phyloP scores from a whole-genome alignment of 2,888 invertebrate species.

The Blastobasis adustella region DNA sequence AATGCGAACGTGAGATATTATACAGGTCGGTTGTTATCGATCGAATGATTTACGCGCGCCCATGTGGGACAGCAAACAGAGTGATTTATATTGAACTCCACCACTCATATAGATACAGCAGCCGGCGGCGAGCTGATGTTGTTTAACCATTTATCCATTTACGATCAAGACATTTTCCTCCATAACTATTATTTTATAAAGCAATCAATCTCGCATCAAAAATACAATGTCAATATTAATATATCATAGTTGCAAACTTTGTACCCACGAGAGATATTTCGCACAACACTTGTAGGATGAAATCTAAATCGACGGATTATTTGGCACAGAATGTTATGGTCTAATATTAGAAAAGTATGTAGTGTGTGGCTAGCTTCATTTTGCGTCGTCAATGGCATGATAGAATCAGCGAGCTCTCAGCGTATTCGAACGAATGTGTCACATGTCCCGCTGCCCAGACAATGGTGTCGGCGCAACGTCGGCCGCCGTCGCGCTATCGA shows the following conservation, averaged over 20 bases:
- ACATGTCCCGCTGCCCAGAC: conserved; percentile 23
- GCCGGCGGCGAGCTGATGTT: conserved; percentile 21
- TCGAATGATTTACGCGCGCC: conserved; percentile 37
- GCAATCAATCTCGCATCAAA: conserved; percentile 3
- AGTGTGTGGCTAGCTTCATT: conserved; percentile 25
- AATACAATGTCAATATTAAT: background rate
- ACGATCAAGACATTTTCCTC: conserved; percentile 9
- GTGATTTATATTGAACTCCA: conserved; percentile 40
- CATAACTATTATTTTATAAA: conserved; percentile 4
- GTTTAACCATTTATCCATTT: conserved; percentile 19
- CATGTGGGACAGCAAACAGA: conserved; percentile 35
- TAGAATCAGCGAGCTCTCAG: conserved; percentile 33
- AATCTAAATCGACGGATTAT: conserved; percentile 31
- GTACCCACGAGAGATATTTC: background rate
- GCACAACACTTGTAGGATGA: conserved; percentile 6
- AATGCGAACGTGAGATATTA: conserved; percentile 1
- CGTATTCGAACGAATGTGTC: conserved; percentile 27
- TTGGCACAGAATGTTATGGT: conserved; percentile 41
- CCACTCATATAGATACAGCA: conserved; percentile 20
- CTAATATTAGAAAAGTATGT: conserved; percentile 43
- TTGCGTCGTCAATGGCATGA: conserved; percentile 34
- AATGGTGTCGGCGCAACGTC: conserved; percentile 13
- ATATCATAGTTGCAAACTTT: background rate
- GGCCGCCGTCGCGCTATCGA: conserved; percentile 12
- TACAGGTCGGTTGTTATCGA: conserved; percentile 16